These are phyloP conservation scores for Drosophila mettleri DNA, from an alignment of 2,888 invertebrate species.

Conservation along the genomic window DNA sequence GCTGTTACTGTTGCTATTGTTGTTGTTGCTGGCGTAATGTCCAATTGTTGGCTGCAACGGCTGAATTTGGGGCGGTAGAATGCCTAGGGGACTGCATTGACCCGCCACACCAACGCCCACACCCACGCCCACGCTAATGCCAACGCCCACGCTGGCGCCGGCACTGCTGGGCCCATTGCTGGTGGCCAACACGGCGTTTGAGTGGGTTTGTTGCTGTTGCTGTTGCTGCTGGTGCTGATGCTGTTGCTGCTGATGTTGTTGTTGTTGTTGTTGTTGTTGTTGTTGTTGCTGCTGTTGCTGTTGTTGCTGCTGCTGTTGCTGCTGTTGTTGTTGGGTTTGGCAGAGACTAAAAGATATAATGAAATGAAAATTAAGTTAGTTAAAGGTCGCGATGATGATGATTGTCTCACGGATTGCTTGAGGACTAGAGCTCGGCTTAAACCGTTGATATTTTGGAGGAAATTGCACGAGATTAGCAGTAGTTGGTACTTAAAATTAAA, in stretches of 20 bases:
- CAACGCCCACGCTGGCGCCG: conserved; percentile 83
- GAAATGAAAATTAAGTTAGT: background rate
- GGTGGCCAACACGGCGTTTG: conserved; percentile 84
- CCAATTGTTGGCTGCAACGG: conserved; percentile 82
- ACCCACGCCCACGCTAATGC: conserved; percentile 84
- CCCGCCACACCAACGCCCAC: conserved; percentile 74
- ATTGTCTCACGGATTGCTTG: background rate
- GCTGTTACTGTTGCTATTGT: conserved; percentile 26
- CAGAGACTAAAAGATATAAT: conserved; percentile 70
- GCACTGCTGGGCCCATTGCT: conserved; percentile 76
- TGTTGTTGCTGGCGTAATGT: conserved; percentile 60
- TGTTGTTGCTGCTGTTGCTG: conserved; percentile 43
- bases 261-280: conserved; percentile 35
- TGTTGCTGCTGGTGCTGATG: conserved; percentile 60
- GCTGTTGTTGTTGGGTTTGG: conserved; percentile 55
- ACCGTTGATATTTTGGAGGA: background rate
- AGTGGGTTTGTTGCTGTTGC: conserved; percentile 65
- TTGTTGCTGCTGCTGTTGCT: conserved; percentile 26
- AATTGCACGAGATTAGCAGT: background rate
- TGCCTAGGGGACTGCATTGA: conserved; percentile 81
- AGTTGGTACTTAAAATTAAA: too few species aligned
- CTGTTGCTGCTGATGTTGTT: conserved; percentile 70
- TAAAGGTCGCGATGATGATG: background rate
- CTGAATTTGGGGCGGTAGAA: conserved; percentile 82
- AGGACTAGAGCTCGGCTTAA: background rate